phyloP scores from a whole-genome alignment of 2,113 vertebrate genomes.

The Pterocles gutturalis region DNA sequence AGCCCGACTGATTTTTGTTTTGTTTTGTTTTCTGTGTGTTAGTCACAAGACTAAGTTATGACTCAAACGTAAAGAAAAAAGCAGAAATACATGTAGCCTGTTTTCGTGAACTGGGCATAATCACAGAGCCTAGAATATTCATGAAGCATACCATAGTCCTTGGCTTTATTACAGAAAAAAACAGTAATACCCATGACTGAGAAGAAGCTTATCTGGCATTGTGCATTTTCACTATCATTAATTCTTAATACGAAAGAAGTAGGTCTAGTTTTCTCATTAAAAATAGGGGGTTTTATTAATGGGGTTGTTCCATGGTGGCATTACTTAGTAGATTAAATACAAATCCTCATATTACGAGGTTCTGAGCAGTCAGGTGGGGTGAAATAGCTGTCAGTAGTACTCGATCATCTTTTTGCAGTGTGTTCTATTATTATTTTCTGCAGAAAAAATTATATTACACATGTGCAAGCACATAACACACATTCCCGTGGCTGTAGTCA shows the following conservation, averaged over 20 bases:
- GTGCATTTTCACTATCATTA: background rate
- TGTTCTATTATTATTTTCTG: background rate
- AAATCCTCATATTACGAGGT: background rate
- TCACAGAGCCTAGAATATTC: background rate
- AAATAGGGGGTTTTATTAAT: background rate
- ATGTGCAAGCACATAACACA: background rate
- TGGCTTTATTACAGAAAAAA: background rate
- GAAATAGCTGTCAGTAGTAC: background rate
- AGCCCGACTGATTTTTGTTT: background rate
- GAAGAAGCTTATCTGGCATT: background rate
- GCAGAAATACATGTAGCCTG: background rate
- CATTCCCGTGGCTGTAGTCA: rapidly evolving
- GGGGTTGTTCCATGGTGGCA: background rate
- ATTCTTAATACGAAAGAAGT: background rate
- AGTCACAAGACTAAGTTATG: background rate
- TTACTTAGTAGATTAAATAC: slow-evolving; percentile 15
- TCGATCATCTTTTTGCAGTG: background rate
- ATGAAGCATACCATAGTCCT: background rate
- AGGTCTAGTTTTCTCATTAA: background rate
- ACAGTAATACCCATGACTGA: background rate
- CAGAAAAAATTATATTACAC: background rate
- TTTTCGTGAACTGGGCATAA: background rate
- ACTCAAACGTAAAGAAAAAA: background rate
- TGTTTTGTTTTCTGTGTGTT: background rate
- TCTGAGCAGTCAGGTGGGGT: background rate